Evolutionary conservation across 2,888 invertebrate species (phyloP).

Genomic region (Philhelius pedissequus): DNA sequence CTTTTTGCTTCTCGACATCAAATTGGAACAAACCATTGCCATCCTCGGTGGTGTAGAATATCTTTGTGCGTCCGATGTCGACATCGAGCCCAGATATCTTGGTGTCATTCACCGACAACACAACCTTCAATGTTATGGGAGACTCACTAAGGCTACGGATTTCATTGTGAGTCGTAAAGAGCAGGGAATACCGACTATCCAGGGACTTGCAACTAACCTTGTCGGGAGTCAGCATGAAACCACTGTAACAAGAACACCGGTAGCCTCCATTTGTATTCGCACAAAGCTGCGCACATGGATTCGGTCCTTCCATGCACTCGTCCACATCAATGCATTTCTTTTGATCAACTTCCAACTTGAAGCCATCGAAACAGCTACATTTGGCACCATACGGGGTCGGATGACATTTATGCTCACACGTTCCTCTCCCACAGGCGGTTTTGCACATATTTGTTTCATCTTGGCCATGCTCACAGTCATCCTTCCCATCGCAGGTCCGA

Average conservation of each 20-base stretch:
- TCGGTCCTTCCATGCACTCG: constrained; percentile 82
- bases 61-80: constrained; percentile 76
- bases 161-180: constrained; percentile 81
- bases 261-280: constrained; percentile 76
- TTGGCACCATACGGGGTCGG: constrained; percentile 84
- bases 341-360: constrained; percentile 80
- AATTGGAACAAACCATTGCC: constrained; percentile 78
- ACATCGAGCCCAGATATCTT: constrained; percentile 81
- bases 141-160: constrained; percentile 80
- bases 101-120: constrained; percentile 79
- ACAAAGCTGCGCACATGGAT: constrained; percentile 83
- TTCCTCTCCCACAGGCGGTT: constrained; percentile 74
- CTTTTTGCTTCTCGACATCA: constrained; percentile 74
- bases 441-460: constrained; percentile 86
- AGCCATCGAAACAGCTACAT: constrained; percentile 84
- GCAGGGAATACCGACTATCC: constrained; percentile 80
- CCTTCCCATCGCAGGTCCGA: constrained; percentile 83
- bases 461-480: constrained; percentile 84
- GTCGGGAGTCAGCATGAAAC: constrained; percentile 80
- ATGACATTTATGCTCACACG: constrained; percentile 82
- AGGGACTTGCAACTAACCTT: constrained; percentile 84
- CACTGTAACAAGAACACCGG: constrained; percentile 76
- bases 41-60: constrained; percentile 80
- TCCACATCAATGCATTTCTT: constrained; percentile 84
- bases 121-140: constrained; percentile 74